Evolutionary conservation across 2,888 invertebrate species (phyloP).

Genomic region (Rotaria sp.): DNA sequence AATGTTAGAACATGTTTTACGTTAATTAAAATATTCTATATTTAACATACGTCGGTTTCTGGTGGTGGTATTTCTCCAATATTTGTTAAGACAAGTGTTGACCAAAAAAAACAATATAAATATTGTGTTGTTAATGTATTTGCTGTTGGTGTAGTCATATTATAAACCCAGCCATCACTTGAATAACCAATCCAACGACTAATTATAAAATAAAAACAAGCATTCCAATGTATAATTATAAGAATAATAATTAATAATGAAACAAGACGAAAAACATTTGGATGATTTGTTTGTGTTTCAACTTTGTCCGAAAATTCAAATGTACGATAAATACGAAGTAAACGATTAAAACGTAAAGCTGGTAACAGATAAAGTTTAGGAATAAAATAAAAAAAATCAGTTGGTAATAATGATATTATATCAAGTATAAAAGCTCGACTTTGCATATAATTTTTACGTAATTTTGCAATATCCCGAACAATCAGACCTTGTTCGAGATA

Average conservation of each 20-base stretch:
- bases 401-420: conserved; percentile 46
- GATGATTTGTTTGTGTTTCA: conserved; percentile 84
- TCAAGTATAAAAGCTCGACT: conserved; percentile 52
- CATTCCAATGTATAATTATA: conserved; percentile 56
- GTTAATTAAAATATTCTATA: not conserved
- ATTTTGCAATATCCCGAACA: conserved; percentile 49
- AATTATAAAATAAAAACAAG: conserved; percentile 54
- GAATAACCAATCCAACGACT: conserved; percentile 72
- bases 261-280: conserved; percentile 62
- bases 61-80: conserved; percentile 83
- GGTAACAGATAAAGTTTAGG: conserved; percentile 42
- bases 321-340: conserved; percentile 69
- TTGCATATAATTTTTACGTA: conserved; percentile 51
- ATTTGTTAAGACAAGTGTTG: conserved; percentile 84
- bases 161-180: conserved; percentile 68
- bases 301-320: conserved; percentile 87
- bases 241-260: conserved; percentile 53
- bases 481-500: conserved; percentile 56
- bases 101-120: conserved; percentile 87
- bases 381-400: conserved; percentile 38
- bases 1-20: too few relatives aligned
- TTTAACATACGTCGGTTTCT: conserved; percentile 66
- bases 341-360: conserved; percentile 76
- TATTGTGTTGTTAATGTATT: conserved; percentile 64
- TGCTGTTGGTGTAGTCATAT: conserved; percentile 53